Evolutionary conservation across 2,797 vertebrate species (phyloP).

Genomic region (Hozukius guyotensis): DNA sequence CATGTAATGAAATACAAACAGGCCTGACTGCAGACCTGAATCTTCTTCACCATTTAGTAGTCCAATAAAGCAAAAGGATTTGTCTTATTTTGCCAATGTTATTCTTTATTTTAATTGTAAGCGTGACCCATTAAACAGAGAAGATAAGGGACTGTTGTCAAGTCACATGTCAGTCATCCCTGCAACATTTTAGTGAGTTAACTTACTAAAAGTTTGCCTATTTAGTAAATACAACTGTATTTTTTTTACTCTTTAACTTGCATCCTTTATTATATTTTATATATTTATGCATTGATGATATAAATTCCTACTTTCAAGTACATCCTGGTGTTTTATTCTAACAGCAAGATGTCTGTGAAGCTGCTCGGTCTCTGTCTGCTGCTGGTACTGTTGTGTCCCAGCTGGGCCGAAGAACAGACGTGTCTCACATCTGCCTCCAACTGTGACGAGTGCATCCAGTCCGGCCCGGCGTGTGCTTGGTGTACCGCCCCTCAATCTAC

Average conservation of each 20-base stretch:
- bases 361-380: conserved; percentile 45
- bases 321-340: background rate
- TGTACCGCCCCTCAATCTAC: conserved; percentile 13
- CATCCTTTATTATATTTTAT: background rate
- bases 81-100: background rate
- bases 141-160: background rate
- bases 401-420: background rate
- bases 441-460: conserved; percentile 65
- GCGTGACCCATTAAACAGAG: background rate
- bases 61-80: background rate
- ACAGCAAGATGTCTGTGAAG: conserved; percentile 58
- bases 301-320: background rate
- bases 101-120: background rate
- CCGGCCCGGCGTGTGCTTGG: conserved; percentile 57
- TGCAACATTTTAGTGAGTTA: background rate
- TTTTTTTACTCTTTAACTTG: background rate
- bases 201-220: background rate
- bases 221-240: background rate
- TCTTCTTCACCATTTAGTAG: background rate
- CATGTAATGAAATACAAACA: background rate
- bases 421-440: conserved; percentile 35
- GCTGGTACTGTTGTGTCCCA: conserved; percentile 19
- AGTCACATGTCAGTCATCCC: background rate
- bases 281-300: background rate
- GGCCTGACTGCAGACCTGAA: background rate